Conservation (phyloP, 2,797 vertebrate species). For the Buceros bicornis region DNA sequence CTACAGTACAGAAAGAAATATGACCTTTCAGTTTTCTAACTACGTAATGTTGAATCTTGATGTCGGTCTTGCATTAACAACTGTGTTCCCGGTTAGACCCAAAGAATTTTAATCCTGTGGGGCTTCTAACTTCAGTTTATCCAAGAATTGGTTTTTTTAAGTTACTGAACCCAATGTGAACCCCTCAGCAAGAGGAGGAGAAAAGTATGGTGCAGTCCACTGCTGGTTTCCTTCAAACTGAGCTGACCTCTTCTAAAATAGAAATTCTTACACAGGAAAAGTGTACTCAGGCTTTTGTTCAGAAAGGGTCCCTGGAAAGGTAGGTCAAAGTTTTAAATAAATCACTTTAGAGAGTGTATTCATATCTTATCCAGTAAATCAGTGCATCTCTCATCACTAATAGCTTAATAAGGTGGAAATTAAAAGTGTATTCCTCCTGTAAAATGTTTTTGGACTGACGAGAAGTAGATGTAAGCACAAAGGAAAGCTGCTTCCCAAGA, state of each 20-base stretch:
- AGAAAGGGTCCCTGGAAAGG: background rate
- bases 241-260: background rate
- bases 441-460: background rate
- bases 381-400: background rate
- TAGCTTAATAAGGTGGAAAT: background rate
- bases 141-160: background rate
- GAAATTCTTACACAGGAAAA: background rate
- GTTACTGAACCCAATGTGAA: background rate
- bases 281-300: background rate
- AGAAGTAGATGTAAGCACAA: background rate
- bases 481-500: background rate
- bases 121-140: background rate
- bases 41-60: background rate
- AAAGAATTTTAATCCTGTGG: background rate
- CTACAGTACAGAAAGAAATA: background rate
- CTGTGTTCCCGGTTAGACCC: background rate
- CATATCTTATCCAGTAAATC: background rate
- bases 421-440: background rate
- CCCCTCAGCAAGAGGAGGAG: rapidly evolving
- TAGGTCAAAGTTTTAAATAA: slow-evolving; percentile 19
- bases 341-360: background rate
- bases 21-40: background rate
- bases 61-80: background rate
- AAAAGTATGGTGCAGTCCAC: background rate
- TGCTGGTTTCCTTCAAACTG: background rate